phyloP scores from a whole-genome alignment of 2,888 invertebrate genomes.

The Helicoverpa assulta region DNA sequence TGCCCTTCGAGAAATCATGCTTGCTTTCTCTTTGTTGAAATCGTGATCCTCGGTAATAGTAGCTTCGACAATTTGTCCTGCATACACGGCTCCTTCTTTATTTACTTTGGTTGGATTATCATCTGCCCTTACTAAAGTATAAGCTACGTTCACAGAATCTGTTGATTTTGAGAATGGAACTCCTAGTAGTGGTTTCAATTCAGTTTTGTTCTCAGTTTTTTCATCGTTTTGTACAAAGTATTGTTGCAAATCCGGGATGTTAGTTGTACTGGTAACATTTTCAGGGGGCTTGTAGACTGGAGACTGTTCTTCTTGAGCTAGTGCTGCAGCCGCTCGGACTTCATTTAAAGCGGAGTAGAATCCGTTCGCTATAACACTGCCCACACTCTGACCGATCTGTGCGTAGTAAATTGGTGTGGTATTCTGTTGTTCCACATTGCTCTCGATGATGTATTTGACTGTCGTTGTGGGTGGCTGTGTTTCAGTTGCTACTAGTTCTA shows the following conservation, averaged over 20 bases:
- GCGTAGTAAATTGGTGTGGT: constrained; percentile 86
- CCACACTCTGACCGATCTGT: constrained; percentile 84
- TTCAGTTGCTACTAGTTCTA: constrained; percentile 72
- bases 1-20: constrained; percentile 75
- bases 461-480: constrained; percentile 78
- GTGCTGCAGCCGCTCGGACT: constrained; percentile 91
- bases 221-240: constrained; percentile 75
- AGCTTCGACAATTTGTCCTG: constrained; percentile 86
- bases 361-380: constrained; percentile 79
- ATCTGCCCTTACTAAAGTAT: constrained; percentile 79
- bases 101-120: constrained; percentile 77
- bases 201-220: constrained; percentile 71
- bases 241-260: constrained; percentile 71
- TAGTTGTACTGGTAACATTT: constrained; percentile 65
- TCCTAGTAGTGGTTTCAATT: constrained; percentile 78
- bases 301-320: constrained; percentile 90
- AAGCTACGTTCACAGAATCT: constrained; percentile 82
- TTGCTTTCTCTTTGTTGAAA: constrained; percentile 81
- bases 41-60: constrained; percentile 84
- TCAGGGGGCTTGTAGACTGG: constrained; percentile 78
- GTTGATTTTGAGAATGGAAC: constrained; percentile 80
- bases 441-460: constrained; percentile 76
- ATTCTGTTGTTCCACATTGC: constrained; percentile 71
- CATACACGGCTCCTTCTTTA: constrained; percentile 79
- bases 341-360: constrained; percentile 91